phyloP scores from a whole-genome alignment of 2,113 vertebrate species.

The Brachionichthys hirsutus region DNA sequence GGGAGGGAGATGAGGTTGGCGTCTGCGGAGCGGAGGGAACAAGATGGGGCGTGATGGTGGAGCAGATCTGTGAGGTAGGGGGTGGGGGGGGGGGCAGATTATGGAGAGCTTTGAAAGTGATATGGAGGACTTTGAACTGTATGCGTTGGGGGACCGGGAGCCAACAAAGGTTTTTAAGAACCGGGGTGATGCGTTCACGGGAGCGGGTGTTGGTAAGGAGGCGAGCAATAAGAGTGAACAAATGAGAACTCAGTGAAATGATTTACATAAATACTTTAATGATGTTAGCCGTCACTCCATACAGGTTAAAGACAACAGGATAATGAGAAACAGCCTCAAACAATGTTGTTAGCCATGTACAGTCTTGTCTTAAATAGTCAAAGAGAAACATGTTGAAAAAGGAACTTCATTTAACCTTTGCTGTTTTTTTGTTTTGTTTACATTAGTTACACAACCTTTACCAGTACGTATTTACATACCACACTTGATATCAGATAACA shows the following conservation, averaged over 20 bases:
- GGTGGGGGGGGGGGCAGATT: too few relatives aligned
- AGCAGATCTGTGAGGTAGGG: too few relatives aligned
- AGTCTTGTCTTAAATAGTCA: slow-evolving; percentile 69
- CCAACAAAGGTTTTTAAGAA: too few relatives aligned
- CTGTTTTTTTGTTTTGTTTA: slow-evolving; percentile 65
- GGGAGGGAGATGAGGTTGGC: too few relatives aligned
- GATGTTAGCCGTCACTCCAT: slow-evolving; percentile 76
- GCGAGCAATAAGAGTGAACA: not conserved
- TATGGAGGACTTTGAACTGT: too few relatives aligned
- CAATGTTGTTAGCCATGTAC: slow-evolving; percentile 68
- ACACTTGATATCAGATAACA: slow-evolving; percentile 79
- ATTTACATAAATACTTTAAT: slow-evolving; percentile 78
- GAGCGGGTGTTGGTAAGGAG: too few relatives aligned
- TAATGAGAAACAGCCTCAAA: slow-evolving; percentile 71
- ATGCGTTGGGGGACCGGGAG: too few relatives aligned
- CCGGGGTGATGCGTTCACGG: too few relatives aligned
- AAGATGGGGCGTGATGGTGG: too few relatives aligned
- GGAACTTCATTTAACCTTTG: slow-evolving; percentile 81
- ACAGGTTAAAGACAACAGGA: slow-evolving; percentile 65
- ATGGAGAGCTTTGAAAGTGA: too few relatives aligned
- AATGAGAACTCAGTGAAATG: slow-evolving; percentile 9
- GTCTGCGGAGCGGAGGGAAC: too few relatives aligned
- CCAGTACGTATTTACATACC: slow-evolving; percentile 88
- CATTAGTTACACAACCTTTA: slow-evolving; percentile 88
- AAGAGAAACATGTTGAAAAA: slow-evolving; percentile 71